Percentiles rank a stretch among this genome's conserved stretches.
These are phyloP conservation scores for Orchesella cincta DNA, from an alignment of 1,140 invertebrate genomes.

Conservation along the genomic window DNA sequence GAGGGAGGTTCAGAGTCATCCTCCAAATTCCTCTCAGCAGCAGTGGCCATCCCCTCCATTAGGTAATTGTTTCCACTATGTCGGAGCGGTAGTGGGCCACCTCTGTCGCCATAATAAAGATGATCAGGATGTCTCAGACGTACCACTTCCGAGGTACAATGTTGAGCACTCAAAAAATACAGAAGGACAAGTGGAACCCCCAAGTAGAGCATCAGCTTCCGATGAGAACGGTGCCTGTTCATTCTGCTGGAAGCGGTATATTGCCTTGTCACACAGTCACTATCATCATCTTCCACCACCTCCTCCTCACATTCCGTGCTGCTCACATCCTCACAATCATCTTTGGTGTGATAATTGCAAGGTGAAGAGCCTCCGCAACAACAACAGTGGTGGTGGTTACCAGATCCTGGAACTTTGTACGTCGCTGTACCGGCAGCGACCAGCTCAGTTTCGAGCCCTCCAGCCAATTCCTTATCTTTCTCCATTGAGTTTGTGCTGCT, in stretches of 20 bases:
- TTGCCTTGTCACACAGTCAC: neutral
- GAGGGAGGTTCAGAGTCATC: neutral
- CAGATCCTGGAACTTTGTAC: neutral
- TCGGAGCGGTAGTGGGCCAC: neutral
- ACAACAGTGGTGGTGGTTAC: neutral
- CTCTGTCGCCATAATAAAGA: constrained; percentile 11
- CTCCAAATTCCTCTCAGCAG: neutral
- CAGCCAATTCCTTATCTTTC: neutral
- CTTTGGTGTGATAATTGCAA: neutral
- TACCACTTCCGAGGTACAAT: neutral
- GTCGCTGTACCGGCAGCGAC: constrained; percentile 7
- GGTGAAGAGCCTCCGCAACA: neutral
- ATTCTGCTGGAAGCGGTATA: neutral
- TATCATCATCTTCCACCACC: neutral
- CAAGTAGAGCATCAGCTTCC: neutral
- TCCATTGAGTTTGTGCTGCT: too few relatives aligned
- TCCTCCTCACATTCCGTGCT: too few relatives aligned
- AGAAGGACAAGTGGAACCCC: neutral
- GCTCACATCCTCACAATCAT: neutral
- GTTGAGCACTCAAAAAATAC: neutral
- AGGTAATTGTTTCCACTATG: neutral
- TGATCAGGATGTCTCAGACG: constrained; percentile 18
- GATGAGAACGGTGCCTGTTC: neutral
- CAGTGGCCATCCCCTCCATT: neutral
- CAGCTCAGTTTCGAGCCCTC: neutral